Evolutionary conservation across 2,113 vertebrate species (phyloP), one percentile per base, ranked within the genome.

Genomic region (Prolemur simus): DNA sequence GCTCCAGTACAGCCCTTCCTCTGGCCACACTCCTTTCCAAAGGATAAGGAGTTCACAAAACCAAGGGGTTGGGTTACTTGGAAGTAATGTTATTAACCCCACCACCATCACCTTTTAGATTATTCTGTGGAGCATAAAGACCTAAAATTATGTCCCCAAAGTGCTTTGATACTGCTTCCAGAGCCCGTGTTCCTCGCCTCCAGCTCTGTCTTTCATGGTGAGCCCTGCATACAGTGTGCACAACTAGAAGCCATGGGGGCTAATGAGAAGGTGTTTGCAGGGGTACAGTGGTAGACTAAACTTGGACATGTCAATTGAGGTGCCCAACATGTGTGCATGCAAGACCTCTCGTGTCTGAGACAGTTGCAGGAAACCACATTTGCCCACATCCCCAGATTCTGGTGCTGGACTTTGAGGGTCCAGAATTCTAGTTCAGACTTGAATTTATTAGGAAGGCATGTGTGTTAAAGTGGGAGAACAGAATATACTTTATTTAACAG

Each of bases 1-100:
- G 2, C 0, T 78, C 12, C 5, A 2, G 1, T 3, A 0, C 13
- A 25, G 20, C 3, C 17, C 11, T 54, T 27, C 9, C 8, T 73
- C 18, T 81, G n/a, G 17, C 10, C 23, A 39, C 25, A 3, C 1
- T 54, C 29, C 37, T 54, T 7, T 2, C 27, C 11, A 56, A 1
- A 80, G 5, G 5, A 32, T 1, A 49, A 32, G 1, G 39, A 76
- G 3, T 74, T 81, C 25, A 63, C 45, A 68, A 68, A 23, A 18
- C 17, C n/a, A 49, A 52, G 10, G 18, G 10, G 18, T 27, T 23
- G 34, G 2, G 3, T 32, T 39, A 54, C 14, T 32, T 63, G 11
- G 4, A 89, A 23, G 5, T 49, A 20, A 66, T 49, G 27, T 6
- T 21, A 66, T 45, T 20, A 6, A 71, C 18, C 13, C 37, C 8